Conservation (phyloP, 1,140 invertebrate genomes). For the Agrypnia vestita region DNA sequence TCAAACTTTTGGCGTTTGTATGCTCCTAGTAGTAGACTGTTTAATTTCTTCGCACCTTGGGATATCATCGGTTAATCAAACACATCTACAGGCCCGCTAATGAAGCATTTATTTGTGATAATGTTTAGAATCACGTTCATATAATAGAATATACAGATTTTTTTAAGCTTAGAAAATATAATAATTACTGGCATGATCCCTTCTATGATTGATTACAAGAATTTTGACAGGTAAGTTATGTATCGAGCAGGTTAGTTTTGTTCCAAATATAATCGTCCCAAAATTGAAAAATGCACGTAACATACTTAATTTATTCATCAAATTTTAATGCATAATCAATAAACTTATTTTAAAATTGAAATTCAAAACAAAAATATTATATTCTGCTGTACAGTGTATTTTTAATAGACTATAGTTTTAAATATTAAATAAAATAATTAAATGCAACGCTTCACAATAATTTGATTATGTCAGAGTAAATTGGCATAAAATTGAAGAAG, state of each 20-base stretch:
- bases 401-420: no score
- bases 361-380: background rate
- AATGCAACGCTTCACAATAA: no score
- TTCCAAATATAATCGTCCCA: conserved; percentile 8
- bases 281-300: background rate
- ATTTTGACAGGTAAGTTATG: conserved; percentile 6
- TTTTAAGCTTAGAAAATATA: conserved; percentile 43
- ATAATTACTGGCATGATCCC: conserved; percentile 21
- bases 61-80: no score
- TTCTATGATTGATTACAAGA: conserved; percentile 14
- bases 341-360: background rate
- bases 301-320: no score
- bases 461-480: no score
- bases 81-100: conserved; percentile 53
- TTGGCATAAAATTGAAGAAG: no score
- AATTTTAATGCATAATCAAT: background rate
- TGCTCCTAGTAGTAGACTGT: no score
- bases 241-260: conserved; percentile 4
- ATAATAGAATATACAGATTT: conserved; percentile 52
- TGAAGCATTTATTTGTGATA: conserved; percentile 57
- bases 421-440: no score
- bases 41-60: no score
- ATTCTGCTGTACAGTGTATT: no score
- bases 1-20: no score
- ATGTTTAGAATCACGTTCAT: conserved; percentile 41